phyloP scores from a whole-genome alignment of 2,888 invertebrate species.

The Troglohyphantes excavatus region DNA sequence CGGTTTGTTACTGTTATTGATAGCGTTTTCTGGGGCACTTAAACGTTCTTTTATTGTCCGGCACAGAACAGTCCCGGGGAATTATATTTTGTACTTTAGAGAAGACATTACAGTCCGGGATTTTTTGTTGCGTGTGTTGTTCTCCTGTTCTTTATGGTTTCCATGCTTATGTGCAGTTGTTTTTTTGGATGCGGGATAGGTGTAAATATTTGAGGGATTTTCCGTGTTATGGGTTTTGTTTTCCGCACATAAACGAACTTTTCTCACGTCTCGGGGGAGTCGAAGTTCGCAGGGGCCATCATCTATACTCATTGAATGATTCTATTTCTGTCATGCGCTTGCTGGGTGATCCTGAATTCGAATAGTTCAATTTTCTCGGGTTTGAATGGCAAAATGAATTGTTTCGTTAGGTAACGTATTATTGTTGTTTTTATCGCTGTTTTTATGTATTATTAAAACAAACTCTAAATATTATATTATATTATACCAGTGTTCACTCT shows the following conservation, averaged over 20 bases:
- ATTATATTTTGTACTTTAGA: constrained; percentile 78
- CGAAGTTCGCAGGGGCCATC: not conserved
- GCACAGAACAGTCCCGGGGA: constrained; percentile 30
- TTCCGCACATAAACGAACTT: constrained; percentile 33
- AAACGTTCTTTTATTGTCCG: constrained; percentile 77
- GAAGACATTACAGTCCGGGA: constrained; percentile 51
- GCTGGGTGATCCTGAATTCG: constrained; percentile 13
- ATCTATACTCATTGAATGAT: not conserved
- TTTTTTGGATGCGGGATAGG: constrained; percentile 36
- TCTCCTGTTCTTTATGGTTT: constrained; percentile 47
- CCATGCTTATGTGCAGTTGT: too few relatives aligned
- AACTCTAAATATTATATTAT: not conserved
- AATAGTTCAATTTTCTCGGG: constrained; percentile 34
- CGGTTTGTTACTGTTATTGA: constrained; percentile 78
- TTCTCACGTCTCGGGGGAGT: not conserved
- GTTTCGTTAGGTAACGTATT: not conserved
- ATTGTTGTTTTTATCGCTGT: not conserved
- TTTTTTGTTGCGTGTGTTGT: constrained; percentile 33
- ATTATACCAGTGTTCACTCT: not conserved
- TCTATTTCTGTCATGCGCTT: not conserved
- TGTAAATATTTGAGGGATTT: constrained; percentile 75
- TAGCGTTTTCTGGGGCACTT: constrained; percentile 74
- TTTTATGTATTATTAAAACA: too few relatives aligned
- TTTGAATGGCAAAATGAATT: not conserved
- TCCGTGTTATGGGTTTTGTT: constrained; percentile 36